Base-by-base conservation (phyloP, 2,888 invertebrate genomes). In the Cryptocheilus praepositus region DNA sequence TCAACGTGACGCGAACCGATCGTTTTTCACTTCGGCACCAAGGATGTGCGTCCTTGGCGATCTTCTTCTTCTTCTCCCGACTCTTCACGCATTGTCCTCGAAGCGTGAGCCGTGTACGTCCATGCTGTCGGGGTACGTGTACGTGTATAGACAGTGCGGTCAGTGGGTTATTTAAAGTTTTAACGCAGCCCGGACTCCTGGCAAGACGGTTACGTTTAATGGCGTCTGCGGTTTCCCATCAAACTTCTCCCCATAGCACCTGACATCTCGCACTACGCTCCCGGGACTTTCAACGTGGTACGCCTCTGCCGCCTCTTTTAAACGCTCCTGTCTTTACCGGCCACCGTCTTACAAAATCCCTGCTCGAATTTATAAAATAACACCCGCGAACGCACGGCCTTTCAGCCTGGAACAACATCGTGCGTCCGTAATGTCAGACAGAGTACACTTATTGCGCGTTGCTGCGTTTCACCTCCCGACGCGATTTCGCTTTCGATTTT, bases 211-310 rank as follows among this genome's bases (percentile, higher is more conserved):
- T 68, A 63, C 49, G 57, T 76, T 83, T 84, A 85, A 85, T 84
- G 80, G 71, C 73, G 82, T 83, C 83, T 85, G 85, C 82, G 85
- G 85, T 85, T 85, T 84, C 70, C 77, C 82, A 85, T 85, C 79
- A 81, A 79, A 81, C 75, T 77, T 74, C 79, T 68, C 61, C 62
- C 56, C 60, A 54, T 59, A 58, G 57, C 73, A 69, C 72, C 73
- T 73, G 70, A 71, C 69, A 67, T 74, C 70, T 73, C 72, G 67
- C 77, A 69, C 77, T 68, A 49, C 49, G n/a, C 49, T 49, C 49
- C 49, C 49, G 18, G 49, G 36, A 36, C 36, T 36, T 36, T 4
- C 36, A 36, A 36, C 36, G 36, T 36, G 36, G 36, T 36, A 36
- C 36, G 36, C 36, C 36, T 36, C 36, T 36, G 36, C 36, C 36